A percentile compares a stretch with the other conserved stretches of the same genome.
Conservation (phyloP, 2,113 vertebrate species). For the Urocolius indicus region DNA sequence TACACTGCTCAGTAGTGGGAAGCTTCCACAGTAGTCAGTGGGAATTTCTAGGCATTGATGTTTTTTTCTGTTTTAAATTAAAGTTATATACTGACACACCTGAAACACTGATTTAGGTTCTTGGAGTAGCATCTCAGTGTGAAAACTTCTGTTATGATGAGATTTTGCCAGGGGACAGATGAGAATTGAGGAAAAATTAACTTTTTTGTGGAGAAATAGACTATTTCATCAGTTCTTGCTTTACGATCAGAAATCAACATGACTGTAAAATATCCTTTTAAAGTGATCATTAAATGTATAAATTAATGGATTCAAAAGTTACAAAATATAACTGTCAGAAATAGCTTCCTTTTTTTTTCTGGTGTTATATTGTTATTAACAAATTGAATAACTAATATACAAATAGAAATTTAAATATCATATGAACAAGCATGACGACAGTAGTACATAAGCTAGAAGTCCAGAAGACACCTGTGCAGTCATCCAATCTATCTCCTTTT, state of each 20-base stretch:
- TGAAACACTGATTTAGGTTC: neutral
- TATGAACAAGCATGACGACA: accelerated
- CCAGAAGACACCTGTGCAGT: accelerated
- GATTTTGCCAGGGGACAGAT: neutral
- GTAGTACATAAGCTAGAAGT: neutral
- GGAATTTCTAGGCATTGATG: neutral
- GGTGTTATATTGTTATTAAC: neutral
- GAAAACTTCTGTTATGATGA: neutral
- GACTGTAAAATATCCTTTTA: neutral
- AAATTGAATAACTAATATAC: neutral
- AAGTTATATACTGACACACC: neutral
- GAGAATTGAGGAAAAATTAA: neutral
- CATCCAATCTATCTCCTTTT: neutral
- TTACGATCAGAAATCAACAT: neutral
- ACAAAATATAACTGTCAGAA: neutral
- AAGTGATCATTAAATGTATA: neutral
- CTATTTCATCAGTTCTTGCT: neutral
- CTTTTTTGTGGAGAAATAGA: neutral
- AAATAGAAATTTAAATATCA: neutral
- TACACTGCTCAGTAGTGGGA: neutral
- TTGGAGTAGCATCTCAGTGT: neutral
- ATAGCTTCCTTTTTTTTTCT: neutral
- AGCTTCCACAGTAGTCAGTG: neutral
- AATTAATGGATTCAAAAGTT: neutral
- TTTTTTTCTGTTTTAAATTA: neutral